These are phyloP conservation scores for Pseudonaja textilis DNA, from an alignment of 2,113 vertebrate species.

Conservation along the genomic window DNA sequence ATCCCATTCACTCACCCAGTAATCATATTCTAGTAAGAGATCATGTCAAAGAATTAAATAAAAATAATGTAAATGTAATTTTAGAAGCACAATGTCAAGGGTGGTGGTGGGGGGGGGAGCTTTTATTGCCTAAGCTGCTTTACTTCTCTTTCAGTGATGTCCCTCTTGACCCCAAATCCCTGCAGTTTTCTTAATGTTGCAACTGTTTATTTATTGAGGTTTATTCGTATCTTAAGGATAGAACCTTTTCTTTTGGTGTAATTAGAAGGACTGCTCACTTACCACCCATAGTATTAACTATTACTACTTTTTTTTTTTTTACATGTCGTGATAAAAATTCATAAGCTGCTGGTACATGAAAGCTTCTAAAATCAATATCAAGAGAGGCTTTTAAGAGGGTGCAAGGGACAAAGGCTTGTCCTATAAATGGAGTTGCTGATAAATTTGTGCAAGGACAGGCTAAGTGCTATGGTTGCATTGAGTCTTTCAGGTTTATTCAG, in stretches of 20 bases:
- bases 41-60: background rate
- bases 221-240: slow-evolving; percentile 29
- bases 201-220: slow-evolving; percentile 33
- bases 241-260: slow-evolving; percentile 13
- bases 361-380: slow-evolving; percentile 66
- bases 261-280: slow-evolving; percentile 47
- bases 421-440: slow-evolving; percentile 71
- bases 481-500: slow-evolving; percentile 52
- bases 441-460: slow-evolving; percentile 57
- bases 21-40: background rate
- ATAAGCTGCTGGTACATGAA: slow-evolving; percentile 55
- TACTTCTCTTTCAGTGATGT: slow-evolving; percentile 14
- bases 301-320: slow-evolving; percentile 54
- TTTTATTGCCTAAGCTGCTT: background rate
- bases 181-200: slow-evolving; percentile 11
- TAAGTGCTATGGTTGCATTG: slow-evolving; percentile 45
- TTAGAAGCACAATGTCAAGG: background rate
- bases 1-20: background rate
- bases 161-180: background rate
- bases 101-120: background rate
- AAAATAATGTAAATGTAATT: background rate
- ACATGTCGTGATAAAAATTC: slow-evolving; percentile 22
- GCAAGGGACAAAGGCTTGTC: slow-evolving; percentile 26
- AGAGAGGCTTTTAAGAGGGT: slow-evolving; percentile 67
- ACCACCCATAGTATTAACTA: slow-evolving; percentile 53